phyloP scores from a whole-genome alignment of 2,113 vertebrate genomes.

The Lipophrys pholis region DNA sequence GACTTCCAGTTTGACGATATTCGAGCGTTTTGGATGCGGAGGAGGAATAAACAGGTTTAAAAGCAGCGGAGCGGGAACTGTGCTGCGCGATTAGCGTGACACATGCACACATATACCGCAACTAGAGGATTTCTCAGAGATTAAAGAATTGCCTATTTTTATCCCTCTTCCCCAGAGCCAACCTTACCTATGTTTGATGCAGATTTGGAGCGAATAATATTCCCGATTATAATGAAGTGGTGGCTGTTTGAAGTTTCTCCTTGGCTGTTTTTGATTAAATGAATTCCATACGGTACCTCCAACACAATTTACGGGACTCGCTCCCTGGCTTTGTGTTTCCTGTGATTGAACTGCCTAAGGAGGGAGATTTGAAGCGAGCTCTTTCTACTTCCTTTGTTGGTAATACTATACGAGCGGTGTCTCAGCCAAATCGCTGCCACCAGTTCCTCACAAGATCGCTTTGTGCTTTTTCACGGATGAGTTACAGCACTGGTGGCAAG shows the following conservation, averaged over 20 bases:
- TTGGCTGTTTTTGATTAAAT: constrained; percentile 58
- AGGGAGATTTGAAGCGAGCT: constrained; percentile 37
- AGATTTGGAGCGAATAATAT: constrained; percentile 58
- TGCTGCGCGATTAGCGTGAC: constrained; percentile 39
- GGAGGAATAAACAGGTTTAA: constrained; percentile 56
- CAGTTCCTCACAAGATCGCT: constrained; percentile 9
- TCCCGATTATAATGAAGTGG: constrained; percentile 62
- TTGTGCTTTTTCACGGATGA: constrained; percentile 18
- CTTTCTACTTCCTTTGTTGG: constrained; percentile 37
- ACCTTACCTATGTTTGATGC: constrained; percentile 58
- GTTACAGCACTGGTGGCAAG: not conserved
- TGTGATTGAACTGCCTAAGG: constrained; percentile 50
- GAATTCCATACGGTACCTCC: constrained; percentile 42
- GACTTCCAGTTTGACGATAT: constrained; percentile 21
- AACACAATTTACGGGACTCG: constrained; percentile 51
- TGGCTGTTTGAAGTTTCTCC: constrained; percentile 70
- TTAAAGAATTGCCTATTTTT: constrained; percentile 71
- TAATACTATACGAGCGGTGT: constrained; percentile 27
- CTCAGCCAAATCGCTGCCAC: constrained; percentile 31
- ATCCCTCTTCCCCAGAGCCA: constrained; percentile 57
- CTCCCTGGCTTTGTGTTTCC: constrained; percentile 47
- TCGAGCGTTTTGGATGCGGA: constrained; percentile 21
- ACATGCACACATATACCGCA: constrained; percentile 39
- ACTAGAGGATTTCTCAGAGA: constrained; percentile 57
- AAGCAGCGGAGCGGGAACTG: constrained; percentile 51